Evolutionary conservation across 2,797 vertebrate genomes (phyloP).

Genomic region (Avahi laniger): DNA sequence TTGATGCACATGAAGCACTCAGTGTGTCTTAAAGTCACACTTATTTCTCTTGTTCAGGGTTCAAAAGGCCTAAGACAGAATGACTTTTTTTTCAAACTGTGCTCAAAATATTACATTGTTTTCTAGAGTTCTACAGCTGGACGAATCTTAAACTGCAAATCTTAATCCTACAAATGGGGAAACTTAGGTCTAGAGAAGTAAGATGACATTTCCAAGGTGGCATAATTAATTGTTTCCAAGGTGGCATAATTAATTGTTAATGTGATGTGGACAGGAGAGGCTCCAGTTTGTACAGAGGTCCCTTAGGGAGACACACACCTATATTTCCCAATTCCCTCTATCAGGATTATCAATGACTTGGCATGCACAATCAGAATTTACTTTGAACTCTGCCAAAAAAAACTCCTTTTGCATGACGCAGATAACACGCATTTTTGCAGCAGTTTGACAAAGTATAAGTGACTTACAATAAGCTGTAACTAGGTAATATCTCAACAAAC

Average conservation of each 20-base stretch:
- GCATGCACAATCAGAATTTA: slow-evolving; percentile 60
- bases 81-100: neutral
- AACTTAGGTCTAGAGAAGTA: neutral
- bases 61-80: neutral
- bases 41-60: neutral
- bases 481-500: slow-evolving; percentile 77
- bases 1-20: neutral
- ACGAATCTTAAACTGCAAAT: neutral
- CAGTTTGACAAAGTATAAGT: slow-evolving; percentile 79
- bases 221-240: neutral
- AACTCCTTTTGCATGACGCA: slow-evolving; percentile 68
- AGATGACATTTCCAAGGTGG: neutral
- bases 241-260: neutral
- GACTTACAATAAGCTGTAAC: slow-evolving; percentile 77
- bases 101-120: neutral
- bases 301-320: neutral
- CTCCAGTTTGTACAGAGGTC: slow-evolving; percentile 6
- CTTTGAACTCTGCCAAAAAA: slow-evolving; percentile 70
- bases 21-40: neutral
- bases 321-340: neutral
- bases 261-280: neutral
- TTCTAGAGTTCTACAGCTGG: neutral
- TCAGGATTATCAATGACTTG: slow-evolving; percentile 33
- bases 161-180: neutral
- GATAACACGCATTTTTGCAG: slow-evolving; percentile 80